These are phyloP conservation scores for Spilosoma lubricipeda DNA, from an alignment of 2,888 invertebrate genomes.

Conservation along the genomic window DNA sequence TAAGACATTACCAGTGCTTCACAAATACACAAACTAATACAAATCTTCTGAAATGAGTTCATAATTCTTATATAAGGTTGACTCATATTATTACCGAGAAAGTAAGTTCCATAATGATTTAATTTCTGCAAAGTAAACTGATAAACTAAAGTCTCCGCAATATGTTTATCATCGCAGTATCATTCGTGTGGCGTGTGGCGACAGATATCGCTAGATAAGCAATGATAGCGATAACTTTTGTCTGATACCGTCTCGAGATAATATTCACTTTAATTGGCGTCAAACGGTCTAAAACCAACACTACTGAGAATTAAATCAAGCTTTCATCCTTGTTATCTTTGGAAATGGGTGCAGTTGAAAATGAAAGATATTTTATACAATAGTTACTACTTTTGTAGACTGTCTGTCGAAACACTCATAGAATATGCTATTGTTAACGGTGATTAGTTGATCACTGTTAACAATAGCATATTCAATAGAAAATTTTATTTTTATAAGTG, in stretches of 20 bases:
- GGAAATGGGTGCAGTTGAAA: too few relatives aligned
- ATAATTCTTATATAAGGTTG: background rate
- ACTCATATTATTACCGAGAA: background rate
- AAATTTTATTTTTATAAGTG: background rate
- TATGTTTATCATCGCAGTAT: background rate
- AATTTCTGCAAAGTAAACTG: slow-evolving; percentile 1
- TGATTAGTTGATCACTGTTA: too few relatives aligned
- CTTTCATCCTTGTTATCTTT: too few relatives aligned
- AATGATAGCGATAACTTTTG: background rate
- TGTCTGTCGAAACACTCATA: background rate
- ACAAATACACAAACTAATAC: background rate
- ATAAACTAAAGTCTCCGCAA: background rate
- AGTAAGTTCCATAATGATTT: background rate
- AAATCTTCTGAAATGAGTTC: background rate
- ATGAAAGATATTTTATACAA: too few relatives aligned
- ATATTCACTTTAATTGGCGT: slow-evolving; percentile 18
- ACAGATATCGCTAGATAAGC: background rate
- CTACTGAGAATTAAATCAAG: background rate
- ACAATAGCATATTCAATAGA: too few relatives aligned
- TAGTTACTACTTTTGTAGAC: too few relatives aligned
- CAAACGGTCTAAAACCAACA: slow-evolving; percentile 20
- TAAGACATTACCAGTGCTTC: background rate
- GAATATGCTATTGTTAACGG: background rate
- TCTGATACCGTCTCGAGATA: slow-evolving; percentile 13
- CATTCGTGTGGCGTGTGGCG: slow-evolving; percentile 13